Evolutionary conservation across 2,888 invertebrate species (phyloP).

Genomic region (Ochlodes sylvanus): DNA sequence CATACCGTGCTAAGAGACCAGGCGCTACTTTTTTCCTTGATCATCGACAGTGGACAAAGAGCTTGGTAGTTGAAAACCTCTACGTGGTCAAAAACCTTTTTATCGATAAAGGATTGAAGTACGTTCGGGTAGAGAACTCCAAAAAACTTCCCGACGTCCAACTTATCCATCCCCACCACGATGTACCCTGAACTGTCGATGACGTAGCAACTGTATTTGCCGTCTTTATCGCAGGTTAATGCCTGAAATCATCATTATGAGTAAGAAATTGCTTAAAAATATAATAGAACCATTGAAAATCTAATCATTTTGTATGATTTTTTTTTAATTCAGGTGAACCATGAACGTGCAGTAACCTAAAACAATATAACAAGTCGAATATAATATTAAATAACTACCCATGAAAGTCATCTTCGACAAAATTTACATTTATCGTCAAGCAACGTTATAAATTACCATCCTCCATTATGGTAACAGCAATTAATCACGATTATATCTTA

Average conservation of each 20-base stretch:
- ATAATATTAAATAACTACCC: too few species aligned
- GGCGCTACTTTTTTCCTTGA: constrained; percentile 55
- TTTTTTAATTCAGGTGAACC: too few species aligned
- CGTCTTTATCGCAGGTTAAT: constrained; percentile 77
- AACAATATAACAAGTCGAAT: too few species aligned
- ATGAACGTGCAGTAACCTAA: too few species aligned
- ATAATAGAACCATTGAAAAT: too few species aligned
- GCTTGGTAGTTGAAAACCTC: constrained; percentile 95
- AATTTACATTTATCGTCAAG: background rate
- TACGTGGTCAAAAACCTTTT: constrained; percentile 89
- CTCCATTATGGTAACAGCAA: background rate
- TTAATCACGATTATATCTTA: constrained; percentile 2
- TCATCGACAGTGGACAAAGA: constrained; percentile 82
- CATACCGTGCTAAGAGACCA: constrained; percentile 64
- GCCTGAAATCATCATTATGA: constrained; percentile 52
- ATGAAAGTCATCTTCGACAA: background rate
- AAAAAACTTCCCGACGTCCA: constrained; percentile 93
- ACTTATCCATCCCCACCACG: constrained; percentile 88
- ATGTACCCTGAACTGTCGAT: constrained; percentile 96
- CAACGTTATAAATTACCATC: background rate
- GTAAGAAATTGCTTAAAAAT: too few species aligned
- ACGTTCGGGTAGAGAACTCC: constrained; percentile 92
- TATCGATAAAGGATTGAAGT: constrained; percentile 89
- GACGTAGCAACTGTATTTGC: constrained; percentile 91
- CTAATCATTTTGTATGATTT: too few species aligned